Evolutionary conservation across 2,888 invertebrate genomes (phyloP).

Genomic region (Archaeoteleia sp.): DNA sequence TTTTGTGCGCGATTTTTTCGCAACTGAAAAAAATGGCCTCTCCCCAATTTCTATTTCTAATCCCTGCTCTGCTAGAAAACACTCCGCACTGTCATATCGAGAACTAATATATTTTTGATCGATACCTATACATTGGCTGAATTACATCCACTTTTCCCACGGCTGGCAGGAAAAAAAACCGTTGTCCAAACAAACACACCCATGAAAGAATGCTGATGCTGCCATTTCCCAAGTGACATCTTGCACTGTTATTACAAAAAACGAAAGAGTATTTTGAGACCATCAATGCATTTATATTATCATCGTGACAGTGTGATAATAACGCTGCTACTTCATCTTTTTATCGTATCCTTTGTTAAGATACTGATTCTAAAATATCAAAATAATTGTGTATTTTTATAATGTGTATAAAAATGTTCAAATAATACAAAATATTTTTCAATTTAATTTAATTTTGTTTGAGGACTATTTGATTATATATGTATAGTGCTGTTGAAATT

Average conservation of each 20-base stretch:
- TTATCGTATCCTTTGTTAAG: too few relatives aligned
- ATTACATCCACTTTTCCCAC: slow-evolving; percentile 70
- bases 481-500: too few relatives aligned
- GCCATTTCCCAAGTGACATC: slow-evolving; percentile 24
- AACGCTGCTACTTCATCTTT: too few relatives aligned
- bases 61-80: slow-evolving; percentile 68
- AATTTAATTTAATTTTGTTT: too few relatives aligned
- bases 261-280: too few relatives aligned
- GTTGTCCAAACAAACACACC: slow-evolving; percentile 75
- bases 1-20: slow-evolving; percentile 59
- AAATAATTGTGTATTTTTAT: slow-evolving; percentile 5
- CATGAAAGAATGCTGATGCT: slow-evolving; percentile 56
- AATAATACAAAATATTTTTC: too few relatives aligned
- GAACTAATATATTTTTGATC: slow-evolving; percentile 75
- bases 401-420: too few relatives aligned
- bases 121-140: slow-evolving; percentile 64
- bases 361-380: too few relatives aligned
- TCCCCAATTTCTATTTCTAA: slow-evolving; percentile 51
- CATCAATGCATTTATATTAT: too few relatives aligned
- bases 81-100: slow-evolving; percentile 74
- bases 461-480: too few relatives aligned
- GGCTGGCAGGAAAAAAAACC: slow-evolving; percentile 64
- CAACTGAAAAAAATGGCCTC: slow-evolving; percentile 51
- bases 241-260: slow-evolving; percentile 1
- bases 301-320: too few relatives aligned